Percentiles rank a stretch among this genome's conserved stretches.
phyloP scores from a whole-genome alignment of 1,140 invertebrate genomes.

The Leptopilina clavipes region DNA sequence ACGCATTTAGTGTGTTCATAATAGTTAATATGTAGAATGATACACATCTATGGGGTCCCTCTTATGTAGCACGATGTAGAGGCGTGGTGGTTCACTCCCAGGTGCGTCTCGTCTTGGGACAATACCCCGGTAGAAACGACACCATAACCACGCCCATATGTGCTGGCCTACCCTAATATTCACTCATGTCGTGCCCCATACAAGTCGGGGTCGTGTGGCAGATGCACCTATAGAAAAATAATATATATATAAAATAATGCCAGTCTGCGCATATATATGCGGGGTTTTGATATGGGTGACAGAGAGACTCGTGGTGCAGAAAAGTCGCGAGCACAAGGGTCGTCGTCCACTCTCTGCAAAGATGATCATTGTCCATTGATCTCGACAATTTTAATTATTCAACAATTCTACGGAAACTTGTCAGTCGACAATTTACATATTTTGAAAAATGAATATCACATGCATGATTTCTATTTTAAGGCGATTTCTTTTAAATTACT shows the following conservation, averaged over 20 bases:
- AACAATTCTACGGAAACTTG: not conserved
- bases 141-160: constrained; percentile 54
- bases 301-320: constrained; percentile 41
- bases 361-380: not conserved
- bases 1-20: not conserved
- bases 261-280: not conserved
- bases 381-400: not conserved
- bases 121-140: constrained; percentile 57
- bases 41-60: constrained; percentile 50
- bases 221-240: constrained; percentile 55
- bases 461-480: constrained; percentile 43
- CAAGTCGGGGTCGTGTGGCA: constrained; percentile 58
- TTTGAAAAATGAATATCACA: constrained; percentile 47
- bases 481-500: no score
- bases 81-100: constrained; percentile 57
- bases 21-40: constrained; percentile 45
- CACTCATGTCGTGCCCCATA: constrained; percentile 52
- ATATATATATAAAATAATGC: constrained; percentile 59
- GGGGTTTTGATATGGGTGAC: constrained; percentile 41
- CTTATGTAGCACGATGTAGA: constrained; percentile 51
- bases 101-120: constrained; percentile 58
- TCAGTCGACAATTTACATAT: constrained; percentile 13
- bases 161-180: constrained; percentile 60
- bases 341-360: constrained; percentile 8
- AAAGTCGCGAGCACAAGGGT: not conserved